Conservation (phyloP, 2,888 invertebrate genomes). For the Plusia festucae region DNA sequence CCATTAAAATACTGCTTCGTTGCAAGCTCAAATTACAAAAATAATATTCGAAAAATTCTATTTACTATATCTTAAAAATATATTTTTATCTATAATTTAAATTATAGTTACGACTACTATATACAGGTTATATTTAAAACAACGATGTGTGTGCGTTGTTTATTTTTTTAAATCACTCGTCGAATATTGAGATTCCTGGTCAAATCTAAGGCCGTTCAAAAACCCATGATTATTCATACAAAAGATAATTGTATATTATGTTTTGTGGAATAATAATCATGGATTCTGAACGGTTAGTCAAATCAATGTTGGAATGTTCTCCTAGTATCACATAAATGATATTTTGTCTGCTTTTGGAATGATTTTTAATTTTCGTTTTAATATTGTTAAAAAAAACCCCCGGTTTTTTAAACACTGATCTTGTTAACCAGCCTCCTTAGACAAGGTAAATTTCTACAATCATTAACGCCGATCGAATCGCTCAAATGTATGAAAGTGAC, state of each 20-base stretch:
- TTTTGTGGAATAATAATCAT: neutral
- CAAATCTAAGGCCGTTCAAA: neutral
- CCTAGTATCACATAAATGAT: constrained; percentile 3
- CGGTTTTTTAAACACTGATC: too few relatives aligned
- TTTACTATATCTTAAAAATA: constrained; percentile 79
- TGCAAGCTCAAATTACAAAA: constrained; percentile 84
- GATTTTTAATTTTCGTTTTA: too few relatives aligned
- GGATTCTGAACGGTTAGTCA: neutral
- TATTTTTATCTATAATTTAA: constrained; percentile 73
- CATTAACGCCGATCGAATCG: too few relatives aligned
- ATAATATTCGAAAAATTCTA: constrained; percentile 76
- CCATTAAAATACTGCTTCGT: constrained; percentile 83
- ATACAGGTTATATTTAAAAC: constrained; percentile 73
- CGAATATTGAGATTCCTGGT: constrained; percentile 2
- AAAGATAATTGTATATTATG: neutral
- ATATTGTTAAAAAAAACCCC: too few relatives aligned
- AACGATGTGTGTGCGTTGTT: constrained; percentile 56
- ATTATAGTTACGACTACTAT: constrained; percentile 76
- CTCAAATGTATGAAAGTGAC: too few relatives aligned
- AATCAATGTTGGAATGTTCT: constrained; percentile 69
- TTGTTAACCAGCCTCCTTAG: too few relatives aligned
- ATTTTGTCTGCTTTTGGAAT: neutral
- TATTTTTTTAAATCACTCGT: neutral
- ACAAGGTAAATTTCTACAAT: too few relatives aligned
- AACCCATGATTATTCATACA: neutral